Conservation (phyloP, 2,888 invertebrate genomes). For the Silvanus unidentatus region DNA sequence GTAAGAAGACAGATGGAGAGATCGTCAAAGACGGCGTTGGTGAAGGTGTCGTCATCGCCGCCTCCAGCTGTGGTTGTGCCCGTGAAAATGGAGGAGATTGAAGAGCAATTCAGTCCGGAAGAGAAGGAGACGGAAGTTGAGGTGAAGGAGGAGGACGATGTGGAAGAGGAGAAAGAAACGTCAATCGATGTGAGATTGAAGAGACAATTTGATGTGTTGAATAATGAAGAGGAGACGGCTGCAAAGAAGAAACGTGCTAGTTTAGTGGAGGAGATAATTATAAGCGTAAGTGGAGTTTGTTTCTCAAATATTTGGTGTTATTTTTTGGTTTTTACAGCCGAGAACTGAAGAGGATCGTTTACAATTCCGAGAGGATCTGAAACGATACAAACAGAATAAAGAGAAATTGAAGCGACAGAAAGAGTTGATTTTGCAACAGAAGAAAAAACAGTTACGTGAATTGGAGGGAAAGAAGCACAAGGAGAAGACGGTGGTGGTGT, state of each 20-base stretch:
- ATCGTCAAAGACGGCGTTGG: slow-evolving; percentile 20
- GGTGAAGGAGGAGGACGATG: slow-evolving; percentile 26
- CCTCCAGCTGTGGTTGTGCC: not conserved
- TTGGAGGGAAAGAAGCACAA: slow-evolving; percentile 21
- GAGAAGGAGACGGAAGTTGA: slow-evolving; percentile 18
- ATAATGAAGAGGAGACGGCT: slow-evolving; percentile 30
- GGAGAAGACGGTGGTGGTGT: slow-evolving; percentile 22
- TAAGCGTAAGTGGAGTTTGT: slow-evolving; percentile 53
- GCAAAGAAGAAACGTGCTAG: slow-evolving; percentile 50
- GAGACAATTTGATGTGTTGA: slow-evolving; percentile 37
- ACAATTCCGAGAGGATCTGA: slow-evolving; percentile 63
- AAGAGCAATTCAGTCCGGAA: slow-evolving; percentile 24
- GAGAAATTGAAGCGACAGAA: slow-evolving; percentile 68
- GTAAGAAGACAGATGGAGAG: slow-evolving; percentile 38
- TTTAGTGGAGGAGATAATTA: slow-evolving; percentile 58
- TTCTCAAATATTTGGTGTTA: slow-evolving; percentile 5
- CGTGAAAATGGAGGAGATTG: slow-evolving; percentile 7
- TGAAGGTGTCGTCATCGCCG: slow-evolving; percentile 10
- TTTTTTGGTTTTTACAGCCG: slow-evolving; percentile 53
- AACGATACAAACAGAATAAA: slow-evolving; percentile 72
- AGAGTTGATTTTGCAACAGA: slow-evolving; percentile 49
- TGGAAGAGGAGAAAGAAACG: slow-evolving; percentile 25
- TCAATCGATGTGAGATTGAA: slow-evolving; percentile 38
- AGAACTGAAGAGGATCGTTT: slow-evolving; percentile 72
- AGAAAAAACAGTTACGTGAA: slow-evolving; percentile 35